These are phyloP conservation scores for Scleropages formosus DNA, from an alignment of 2,797 vertebrate genomes.

Conservation along the genomic window DNA sequence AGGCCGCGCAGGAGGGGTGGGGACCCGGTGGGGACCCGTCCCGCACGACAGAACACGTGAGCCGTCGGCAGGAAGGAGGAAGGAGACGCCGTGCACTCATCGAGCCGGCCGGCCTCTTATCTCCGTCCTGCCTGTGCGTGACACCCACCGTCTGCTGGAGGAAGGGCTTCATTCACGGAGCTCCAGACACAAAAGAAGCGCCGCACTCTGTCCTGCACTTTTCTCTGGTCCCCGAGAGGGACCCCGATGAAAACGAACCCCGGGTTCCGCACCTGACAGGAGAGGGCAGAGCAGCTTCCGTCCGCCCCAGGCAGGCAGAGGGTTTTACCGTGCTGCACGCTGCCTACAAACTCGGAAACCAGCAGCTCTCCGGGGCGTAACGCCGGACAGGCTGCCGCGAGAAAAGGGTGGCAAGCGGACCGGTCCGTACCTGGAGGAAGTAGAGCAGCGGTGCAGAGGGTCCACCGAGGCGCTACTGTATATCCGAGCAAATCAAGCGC, in stretches of 20 bases:
- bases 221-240: background rate
- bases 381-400: too few species aligned
- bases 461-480: background rate
- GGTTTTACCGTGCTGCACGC: too few species aligned
- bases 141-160: constrained; percentile 1
- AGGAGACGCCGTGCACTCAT: constrained; percentile 3
- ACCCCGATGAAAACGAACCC: background rate
- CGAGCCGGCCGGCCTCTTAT: constrained; percentile 20
- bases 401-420: too few species aligned
- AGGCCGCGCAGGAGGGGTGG: constrained; percentile 10
- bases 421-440: too few species aligned
- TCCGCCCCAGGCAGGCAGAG: too few species aligned
- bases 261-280: background rate
- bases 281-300: background rate
- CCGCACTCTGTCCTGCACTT: constrained; percentile 4
- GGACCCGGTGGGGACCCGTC: background rate
- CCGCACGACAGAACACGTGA: background rate
- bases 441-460: too few species aligned
- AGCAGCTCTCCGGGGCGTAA: too few species aligned
- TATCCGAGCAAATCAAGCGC: background rate
- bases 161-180: background rate
- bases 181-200: background rate
- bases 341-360: too few species aligned
- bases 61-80: constrained; percentile 14
- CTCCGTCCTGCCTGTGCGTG: background rate